Percentiles rank a stretch among this genome's conserved stretches.
These are phyloP conservation scores for Caenorhabditis imperialis DNA, from an alignment of 2,888 invertebrate species.

Conservation along the genomic window DNA sequence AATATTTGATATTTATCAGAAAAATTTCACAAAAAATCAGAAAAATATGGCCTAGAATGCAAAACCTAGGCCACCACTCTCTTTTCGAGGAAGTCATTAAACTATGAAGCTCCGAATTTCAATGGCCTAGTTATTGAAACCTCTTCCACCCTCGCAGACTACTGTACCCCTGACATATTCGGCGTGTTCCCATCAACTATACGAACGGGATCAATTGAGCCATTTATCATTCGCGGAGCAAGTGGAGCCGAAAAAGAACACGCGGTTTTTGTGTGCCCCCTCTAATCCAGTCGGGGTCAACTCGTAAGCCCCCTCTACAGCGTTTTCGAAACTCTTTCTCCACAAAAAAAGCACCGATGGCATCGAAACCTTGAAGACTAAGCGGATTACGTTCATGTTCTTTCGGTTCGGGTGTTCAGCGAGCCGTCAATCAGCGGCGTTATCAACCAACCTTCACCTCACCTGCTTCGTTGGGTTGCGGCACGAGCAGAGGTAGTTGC, in stretches of 20 bases:
- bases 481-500: conserved; percentile 5
- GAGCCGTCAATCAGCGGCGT: conserved; percentile 25
- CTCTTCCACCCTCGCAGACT: no score
- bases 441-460: conserved; percentile 31
- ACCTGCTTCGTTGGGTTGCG: conserved; percentile 44
- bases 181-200: conserved; percentile 48
- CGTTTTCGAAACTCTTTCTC: conserved; percentile 33
- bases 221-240: conserved; percentile 44
- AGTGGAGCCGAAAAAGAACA: conserved; percentile 12
- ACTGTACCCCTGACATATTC: background rate
- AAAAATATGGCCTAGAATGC: no score
- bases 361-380: conserved; percentile 28
- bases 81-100: no score
- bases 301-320: conserved; percentile 15
- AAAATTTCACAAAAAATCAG: no score
- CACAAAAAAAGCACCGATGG: conserved; percentile 1
- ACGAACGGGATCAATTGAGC: conserved; percentile 38
- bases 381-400: conserved; percentile 41
- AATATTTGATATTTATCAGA: no score
- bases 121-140: no score
- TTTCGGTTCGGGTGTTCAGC: conserved; percentile 26
- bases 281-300: conserved; percentile 45
- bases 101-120: no score
- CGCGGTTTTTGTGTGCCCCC: conserved; percentile 2
- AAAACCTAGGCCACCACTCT: no score